Evolutionary conservation across 2,888 invertebrate species (phyloP).

Genomic region (Galeruca laticollis): DNA sequence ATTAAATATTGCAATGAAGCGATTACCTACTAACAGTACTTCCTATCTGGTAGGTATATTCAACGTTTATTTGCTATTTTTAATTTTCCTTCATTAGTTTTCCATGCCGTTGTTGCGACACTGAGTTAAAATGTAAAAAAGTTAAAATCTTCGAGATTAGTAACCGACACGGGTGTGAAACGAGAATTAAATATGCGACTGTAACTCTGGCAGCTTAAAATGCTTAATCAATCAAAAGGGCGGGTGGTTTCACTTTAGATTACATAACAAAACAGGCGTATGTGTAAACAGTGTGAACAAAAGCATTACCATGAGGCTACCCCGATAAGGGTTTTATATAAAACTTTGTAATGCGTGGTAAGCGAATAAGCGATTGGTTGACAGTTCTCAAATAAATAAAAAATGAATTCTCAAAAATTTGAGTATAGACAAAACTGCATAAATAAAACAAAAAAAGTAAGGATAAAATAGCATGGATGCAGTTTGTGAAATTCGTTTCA

Average conservation of each 20-base stretch:
- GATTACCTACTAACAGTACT: too few relatives aligned
- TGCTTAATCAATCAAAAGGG: constrained; percentile 66
- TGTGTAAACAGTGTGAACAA: constrained; percentile 33
- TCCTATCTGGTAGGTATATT: too few relatives aligned
- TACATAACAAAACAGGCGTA: constrained; percentile 33
- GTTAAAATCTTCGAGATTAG: constrained; percentile 46
- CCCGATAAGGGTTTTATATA: constrained; percentile 34
- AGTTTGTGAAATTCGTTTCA: too few relatives aligned
- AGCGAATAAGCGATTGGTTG: constrained; percentile 17
- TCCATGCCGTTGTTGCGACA: constrained; percentile 11
- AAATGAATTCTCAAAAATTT: constrained; percentile 15
- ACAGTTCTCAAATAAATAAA: constrained; percentile 20
- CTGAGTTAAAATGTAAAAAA: constrained; percentile 18
- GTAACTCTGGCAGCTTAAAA: constrained; percentile 64
- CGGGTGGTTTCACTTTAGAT: constrained; percentile 39
- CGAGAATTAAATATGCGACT: constrained; percentile 66
- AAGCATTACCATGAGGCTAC: constrained; percentile 18
- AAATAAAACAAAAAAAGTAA: too few relatives aligned
- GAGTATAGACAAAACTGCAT: not conserved
- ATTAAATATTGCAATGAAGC: too few relatives aligned
- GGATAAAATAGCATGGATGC: too few relatives aligned
- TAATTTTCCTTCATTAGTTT: not conserved
- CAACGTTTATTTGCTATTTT: not conserved
- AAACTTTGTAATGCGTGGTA: constrained; percentile 20
- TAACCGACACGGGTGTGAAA: constrained; percentile 55